phyloP scores from a whole-genome alignment of 2,113 vertebrate genomes.

The Cettia cetti region DNA sequence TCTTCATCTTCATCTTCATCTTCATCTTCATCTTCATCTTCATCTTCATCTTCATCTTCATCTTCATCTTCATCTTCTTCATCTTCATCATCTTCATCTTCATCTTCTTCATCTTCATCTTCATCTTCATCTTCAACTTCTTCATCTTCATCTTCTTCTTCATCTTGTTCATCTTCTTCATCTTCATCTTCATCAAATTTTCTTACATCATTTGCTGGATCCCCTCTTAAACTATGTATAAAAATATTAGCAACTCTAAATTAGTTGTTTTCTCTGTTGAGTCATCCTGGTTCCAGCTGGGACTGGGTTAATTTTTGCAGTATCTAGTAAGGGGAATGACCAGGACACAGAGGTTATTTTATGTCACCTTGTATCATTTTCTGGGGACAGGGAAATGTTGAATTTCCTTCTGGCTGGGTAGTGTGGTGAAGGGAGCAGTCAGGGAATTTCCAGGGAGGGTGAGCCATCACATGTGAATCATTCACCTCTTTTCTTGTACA shows the following conservation, averaged over 20 bases:
- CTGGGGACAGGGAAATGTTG: background rate
- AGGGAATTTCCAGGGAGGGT: accelerated
- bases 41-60: no score
- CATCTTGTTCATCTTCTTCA: no score
- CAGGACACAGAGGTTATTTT: background rate
- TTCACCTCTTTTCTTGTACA: background rate
- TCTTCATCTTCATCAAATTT: background rate
- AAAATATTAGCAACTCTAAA: background rate
- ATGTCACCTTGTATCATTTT: background rate
- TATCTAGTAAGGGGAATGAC: background rate
- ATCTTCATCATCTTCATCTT: no score
- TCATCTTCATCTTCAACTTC: no score
- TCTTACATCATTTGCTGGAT: background rate
- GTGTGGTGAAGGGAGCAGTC: accelerated
- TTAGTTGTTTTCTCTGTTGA: background rate
- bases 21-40: background rate
- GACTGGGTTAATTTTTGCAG: background rate
- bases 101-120: no score
- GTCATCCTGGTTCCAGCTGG: accelerated
- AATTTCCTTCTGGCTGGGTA: background rate
- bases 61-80: no score
- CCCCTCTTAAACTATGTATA: background rate
- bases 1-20: no score
- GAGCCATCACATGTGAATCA: background rate
- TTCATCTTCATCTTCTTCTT: no score